These are phyloP conservation scores for Chloebia gouldiae DNA, from an alignment of 2,113 vertebrate species.

Conservation along the genomic window DNA sequence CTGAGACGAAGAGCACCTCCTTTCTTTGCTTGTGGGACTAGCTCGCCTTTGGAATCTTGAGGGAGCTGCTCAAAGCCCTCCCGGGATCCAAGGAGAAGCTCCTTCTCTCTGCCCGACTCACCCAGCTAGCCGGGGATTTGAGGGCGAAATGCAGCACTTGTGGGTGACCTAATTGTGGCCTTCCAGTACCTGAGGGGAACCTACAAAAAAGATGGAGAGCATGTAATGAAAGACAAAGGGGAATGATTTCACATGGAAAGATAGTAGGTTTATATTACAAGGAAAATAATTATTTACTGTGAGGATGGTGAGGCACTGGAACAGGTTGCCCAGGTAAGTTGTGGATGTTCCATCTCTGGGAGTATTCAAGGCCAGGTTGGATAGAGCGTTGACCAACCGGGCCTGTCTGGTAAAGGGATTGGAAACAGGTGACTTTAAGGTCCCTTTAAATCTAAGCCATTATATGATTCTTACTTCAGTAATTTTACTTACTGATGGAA, in stretches of 20 bases:
- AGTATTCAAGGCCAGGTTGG: neutral
- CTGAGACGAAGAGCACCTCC: no score
- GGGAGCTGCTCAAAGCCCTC: no score
- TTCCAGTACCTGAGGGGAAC: neutral
- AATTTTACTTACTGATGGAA: neutral
- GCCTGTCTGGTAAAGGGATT: neutral
- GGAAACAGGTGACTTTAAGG: neutral
- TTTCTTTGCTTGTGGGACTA: no score
- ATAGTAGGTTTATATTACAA: neutral
- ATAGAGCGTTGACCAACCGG: neutral
- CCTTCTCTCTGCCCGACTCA: no score
- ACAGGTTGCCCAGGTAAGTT: neutral
- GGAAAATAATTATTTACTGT: neutral
- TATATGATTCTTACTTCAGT: neutral
- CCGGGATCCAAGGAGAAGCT: no score
- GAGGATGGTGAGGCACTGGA: neutral
- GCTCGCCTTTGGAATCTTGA: no score
- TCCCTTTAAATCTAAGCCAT: neutral
- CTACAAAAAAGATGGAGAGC: neutral
- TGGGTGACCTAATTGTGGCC: neutral
- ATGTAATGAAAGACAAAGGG: neutral
- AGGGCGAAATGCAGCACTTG: no score
- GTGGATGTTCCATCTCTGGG: neutral
- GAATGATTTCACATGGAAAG: neutral
- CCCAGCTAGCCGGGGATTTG: no score